Evolutionary conservation across 2,113 vertebrate species (phyloP).

Genomic region (Rhinogobius similis): DNA sequence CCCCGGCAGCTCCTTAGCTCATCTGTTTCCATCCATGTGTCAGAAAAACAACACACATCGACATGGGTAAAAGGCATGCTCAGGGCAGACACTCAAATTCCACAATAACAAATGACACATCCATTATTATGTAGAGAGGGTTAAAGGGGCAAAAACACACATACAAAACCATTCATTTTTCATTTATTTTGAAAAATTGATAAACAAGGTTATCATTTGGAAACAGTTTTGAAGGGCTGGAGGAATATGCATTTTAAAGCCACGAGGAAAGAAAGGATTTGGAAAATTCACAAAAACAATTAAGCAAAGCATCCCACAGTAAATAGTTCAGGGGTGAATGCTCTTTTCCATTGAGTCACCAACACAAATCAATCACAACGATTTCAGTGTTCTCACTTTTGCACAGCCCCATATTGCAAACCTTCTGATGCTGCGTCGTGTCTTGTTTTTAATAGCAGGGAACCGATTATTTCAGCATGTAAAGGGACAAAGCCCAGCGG

Average conservation of each 20-base stretch:
- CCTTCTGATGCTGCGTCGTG: neutral
- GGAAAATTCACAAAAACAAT: neutral
- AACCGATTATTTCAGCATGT: conserved; percentile 32
- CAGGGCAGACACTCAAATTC: conserved; percentile 29
- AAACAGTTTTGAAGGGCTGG: neutral
- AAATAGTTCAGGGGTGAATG: neutral
- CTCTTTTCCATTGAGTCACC: neutral
- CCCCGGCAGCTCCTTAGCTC: conserved; percentile 9
- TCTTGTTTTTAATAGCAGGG: conserved; percentile 5
- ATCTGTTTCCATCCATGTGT: conserved; percentile 44
- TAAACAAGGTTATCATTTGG: neutral
- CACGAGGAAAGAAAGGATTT: neutral
- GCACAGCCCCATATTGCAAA: no score
- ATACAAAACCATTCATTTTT: conserved; percentile 15
- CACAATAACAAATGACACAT: conserved; percentile 45
- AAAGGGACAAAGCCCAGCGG: conserved; percentile 17
- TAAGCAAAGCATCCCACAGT: no score
- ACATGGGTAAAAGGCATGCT: conserved; percentile 29
- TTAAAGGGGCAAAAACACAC: conserved; percentile 37
- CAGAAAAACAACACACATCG: conserved; percentile 30
- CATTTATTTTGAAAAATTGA: neutral
- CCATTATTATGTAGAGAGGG: conserved; percentile 18
- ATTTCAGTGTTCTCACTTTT: no score
- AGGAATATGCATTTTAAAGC: neutral
- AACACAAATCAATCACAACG: no score